Base-by-base conservation (phyloP, 2,797 vertebrate species). In the Cygnus olor region DNA sequence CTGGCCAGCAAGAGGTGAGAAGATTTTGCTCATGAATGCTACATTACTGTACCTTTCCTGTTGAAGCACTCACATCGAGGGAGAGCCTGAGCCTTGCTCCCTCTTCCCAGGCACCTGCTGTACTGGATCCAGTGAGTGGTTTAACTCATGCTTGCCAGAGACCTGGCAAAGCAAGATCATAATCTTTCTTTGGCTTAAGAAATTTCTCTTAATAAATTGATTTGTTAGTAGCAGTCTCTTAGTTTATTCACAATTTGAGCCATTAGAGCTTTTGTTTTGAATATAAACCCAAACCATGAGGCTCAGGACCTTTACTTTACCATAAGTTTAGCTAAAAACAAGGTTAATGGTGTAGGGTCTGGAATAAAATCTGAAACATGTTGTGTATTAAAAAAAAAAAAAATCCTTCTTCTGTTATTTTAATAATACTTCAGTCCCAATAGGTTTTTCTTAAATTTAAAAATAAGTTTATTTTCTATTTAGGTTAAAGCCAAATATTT, bases 281-380 rank as follows among this genome's bases (percentile, higher is more conserved):
- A 30, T 63, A 47, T 25, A 73, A 80, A 85, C 7, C 25, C 20
- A 64, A 71, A 73, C 3, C 3, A 4, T 11, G 17, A 77, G 5
- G 22, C 19, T 3, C 1, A 2, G 34, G 18, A 63, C 14, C 4
- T 49, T 49, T 49, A 24, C 47, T 49, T 22, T 27, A 70, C 22
- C 45, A 60, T 24, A 9, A 84, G 5, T 21, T 51, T 44, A 17
- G 44, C 14, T 49, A 44, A 80, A n/a, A 82, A 64, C 3, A 44
- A 38, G 47, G 47, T 49, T 22, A 49, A 49, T 38, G 34, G 5
- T 12, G 4, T 11, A 89, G 11, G 11, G 22, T 9, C 45, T 73
- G 14, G 27, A 73, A 58, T 30, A 51, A 0, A 0, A 65, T 19
- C 32, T 42, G 25, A 36, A 85, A 79, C 1, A 21, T 3, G 0